Evolutionary conservation across 2,113 vertebrate genomes (phyloP).

Genomic region (Philantomba maxwellii): DNA sequence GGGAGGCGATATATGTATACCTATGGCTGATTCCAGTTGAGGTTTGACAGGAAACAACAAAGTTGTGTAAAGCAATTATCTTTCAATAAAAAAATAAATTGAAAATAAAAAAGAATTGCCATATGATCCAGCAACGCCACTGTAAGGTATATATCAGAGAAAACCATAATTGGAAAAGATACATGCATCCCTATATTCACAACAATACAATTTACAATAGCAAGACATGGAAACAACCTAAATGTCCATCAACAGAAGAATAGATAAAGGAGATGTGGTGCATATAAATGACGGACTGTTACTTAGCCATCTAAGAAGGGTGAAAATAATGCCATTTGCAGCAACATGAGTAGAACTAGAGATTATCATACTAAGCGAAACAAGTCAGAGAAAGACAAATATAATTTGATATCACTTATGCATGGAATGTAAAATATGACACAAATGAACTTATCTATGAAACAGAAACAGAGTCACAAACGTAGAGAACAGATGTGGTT

Average conservation of each 20-base stretch:
- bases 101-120: background rate
- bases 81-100: background rate
- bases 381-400: background rate
- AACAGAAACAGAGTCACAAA: background rate
- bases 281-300: rapidly evolving
- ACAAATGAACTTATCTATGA: background rate
- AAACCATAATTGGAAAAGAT: background rate
- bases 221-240: background rate
- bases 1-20: background rate
- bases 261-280: background rate
- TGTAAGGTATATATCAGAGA: background rate
- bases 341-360: background rate
- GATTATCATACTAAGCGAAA: background rate
- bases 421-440: background rate
- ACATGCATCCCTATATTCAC: background rate
- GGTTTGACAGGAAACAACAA: background rate
- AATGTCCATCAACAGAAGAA: background rate
- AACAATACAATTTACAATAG: background rate
- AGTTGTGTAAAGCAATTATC: background rate
- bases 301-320: background rate
- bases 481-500: background rate
- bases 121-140: background rate
- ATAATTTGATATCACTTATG: background rate
- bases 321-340: background rate
- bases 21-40: background rate